Percentiles rank a stretch among this genome's conserved stretches.
Evolutionary conservation across 2,797 vertebrate genomes (phyloP).

Genomic region (Margarornis squamiger): DNA sequence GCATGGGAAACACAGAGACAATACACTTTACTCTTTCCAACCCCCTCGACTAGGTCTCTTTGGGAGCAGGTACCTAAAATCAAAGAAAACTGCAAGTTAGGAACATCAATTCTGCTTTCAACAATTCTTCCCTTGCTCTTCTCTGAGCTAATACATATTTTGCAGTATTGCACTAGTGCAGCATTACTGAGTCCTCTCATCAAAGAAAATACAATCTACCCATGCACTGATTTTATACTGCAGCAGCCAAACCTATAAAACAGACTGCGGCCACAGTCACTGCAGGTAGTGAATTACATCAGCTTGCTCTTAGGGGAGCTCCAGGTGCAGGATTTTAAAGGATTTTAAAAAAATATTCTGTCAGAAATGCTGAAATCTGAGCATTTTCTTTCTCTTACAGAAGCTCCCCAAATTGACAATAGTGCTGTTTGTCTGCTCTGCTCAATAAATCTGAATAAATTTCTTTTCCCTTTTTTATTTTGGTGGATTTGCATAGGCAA

Average conservation of each 20-base stretch:
- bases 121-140: not conserved
- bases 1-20: conserved; percentile 38
- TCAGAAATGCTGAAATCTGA: conserved; percentile 8
- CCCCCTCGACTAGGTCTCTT: not conserved
- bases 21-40: not conserved
- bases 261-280: not conserved
- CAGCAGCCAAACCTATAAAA: not conserved
- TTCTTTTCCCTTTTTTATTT: not conserved
- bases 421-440: not conserved
- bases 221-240: not conserved
- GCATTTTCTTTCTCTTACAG: conserved; percentile 13
- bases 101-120: not conserved
- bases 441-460: not conserved
- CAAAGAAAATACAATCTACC: not conserved
- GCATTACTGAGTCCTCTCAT: not conserved
- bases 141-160: not conserved
- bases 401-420: not conserved
- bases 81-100: not conserved
- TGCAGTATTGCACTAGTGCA: not conserved
- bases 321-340: conserved; percentile 2
- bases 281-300: conserved; percentile 14
- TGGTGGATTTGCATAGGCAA: not conserved
- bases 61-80: conserved; percentile 39
- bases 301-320: conserved; percentile 1
- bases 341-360: conserved; percentile 5